phyloP scores from a whole-genome alignment of 2,888 invertebrate species.

The Crematogaster levior region DNA sequence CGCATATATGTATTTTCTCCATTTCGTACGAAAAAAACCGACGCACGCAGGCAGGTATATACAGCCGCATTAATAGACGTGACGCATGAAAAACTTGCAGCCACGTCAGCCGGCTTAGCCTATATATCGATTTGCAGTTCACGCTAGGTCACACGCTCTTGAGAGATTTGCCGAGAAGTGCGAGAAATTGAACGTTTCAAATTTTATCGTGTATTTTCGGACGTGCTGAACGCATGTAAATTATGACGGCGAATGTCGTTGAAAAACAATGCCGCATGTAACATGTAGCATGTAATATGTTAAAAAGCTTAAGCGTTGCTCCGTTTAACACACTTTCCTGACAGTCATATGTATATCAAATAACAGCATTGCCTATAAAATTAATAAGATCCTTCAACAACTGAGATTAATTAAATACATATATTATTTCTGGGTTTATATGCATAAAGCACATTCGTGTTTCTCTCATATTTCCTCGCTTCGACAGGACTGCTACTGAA shows the following conservation, averaged over 20 bases:
- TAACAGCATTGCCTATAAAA: background rate
- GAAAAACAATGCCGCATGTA: constrained; percentile 6
- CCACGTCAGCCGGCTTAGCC: constrained; percentile 67
- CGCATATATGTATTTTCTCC: constrained; percentile 3
- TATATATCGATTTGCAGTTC: constrained; percentile 67
- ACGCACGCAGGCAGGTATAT: background rate
- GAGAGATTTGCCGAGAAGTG: constrained; percentile 55
- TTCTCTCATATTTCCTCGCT: background rate
- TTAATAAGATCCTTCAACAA: background rate
- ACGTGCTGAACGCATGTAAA: background rate
- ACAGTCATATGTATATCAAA: background rate
- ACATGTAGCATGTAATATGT: background rate
- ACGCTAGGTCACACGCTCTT: constrained; percentile 58
- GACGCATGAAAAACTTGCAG: constrained; percentile 69
- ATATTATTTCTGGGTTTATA: background rate
- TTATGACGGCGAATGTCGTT: background rate
- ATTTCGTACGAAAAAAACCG: background rate
- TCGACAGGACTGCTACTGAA: background rate
- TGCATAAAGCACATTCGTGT: background rate
- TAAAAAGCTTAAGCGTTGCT: constrained; percentile 4
- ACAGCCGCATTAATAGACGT: constrained; percentile 36
- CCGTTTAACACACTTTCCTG: constrained; percentile 22
- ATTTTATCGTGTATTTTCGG: constrained; percentile 47
- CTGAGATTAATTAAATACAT: background rate
- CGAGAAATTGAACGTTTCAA: constrained; percentile 58